Percentiles rank a stretch among this genome's conserved stretches.
These are phyloP conservation scores for Myiopsitta monachus DNA, from an alignment of 2,113 vertebrate genomes.

Conservation along the genomic window DNA sequence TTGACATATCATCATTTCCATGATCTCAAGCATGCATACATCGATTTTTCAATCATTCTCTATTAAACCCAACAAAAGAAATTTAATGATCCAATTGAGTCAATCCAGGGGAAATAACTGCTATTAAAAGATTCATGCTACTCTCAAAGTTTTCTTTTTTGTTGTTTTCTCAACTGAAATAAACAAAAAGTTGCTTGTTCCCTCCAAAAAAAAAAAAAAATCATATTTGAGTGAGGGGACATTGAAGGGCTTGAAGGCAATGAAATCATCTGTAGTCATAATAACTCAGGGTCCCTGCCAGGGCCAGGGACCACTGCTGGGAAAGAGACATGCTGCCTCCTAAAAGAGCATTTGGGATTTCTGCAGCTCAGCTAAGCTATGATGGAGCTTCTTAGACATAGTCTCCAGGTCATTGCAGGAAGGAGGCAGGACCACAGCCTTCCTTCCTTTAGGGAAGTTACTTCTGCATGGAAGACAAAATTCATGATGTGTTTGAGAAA, in stretches of 20 bases:
- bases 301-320: accelerated
- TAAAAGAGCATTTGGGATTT: neutral
- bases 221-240: neutral
- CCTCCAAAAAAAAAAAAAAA: neutral
- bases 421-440: neutral
- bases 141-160: conserved; percentile 48
- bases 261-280: neutral
- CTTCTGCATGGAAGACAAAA: neutral
- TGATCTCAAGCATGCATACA: conserved; percentile 68
- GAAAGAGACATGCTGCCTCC: accelerated
- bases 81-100: conserved; percentile 71
- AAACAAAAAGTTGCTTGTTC: neutral
- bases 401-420: neutral
- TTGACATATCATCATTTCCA: conserved; percentile 74
- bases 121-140: conserved; percentile 52
- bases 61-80: conserved; percentile 72
- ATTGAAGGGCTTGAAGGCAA: neutral
- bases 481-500: neutral
- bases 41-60: conserved; percentile 74
- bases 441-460: neutral
- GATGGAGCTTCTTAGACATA: neutral
- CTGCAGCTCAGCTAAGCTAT: neutral
- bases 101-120: conserved; percentile 67
- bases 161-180: conserved; percentile 31
- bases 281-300: neutral